Conservation (phyloP, 2,888 invertebrate genomes). For the Nymphalis urticae region DNA sequence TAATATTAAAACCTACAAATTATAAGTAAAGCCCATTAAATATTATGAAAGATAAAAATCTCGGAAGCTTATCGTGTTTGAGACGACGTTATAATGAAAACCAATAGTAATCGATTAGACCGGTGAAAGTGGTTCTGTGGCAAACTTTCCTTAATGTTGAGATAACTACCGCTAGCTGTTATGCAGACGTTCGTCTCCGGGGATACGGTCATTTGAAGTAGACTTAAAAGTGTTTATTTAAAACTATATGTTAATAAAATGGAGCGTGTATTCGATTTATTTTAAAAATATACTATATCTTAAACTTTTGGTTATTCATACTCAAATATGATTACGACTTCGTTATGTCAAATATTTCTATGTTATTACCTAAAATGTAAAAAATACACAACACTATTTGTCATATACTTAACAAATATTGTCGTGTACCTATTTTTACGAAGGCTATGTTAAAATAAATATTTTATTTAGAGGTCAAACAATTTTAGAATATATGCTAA, state of each 20-base stretch:
- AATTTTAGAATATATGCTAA: slow-evolving; percentile 30
- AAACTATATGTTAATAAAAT: not conserved
- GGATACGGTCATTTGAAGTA: slow-evolving; percentile 22
- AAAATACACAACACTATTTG: not conserved
- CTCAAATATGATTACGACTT: no score
- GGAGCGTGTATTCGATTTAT: not conserved
- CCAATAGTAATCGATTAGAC: slow-evolving; percentile 43
- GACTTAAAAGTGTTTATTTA: slow-evolving; percentile 1
- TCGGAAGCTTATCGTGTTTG: not conserved
- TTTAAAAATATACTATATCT: not conserved
- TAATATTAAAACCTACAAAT: no score
- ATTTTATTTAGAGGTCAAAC: slow-evolving; percentile 30
- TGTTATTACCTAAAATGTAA: not conserved
- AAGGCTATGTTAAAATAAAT: slow-evolving; percentile 27
- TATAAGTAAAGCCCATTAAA: no score
- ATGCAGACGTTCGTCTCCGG: slow-evolving; percentile 42
- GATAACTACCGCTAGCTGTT: slow-evolving; percentile 43
- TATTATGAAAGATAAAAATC: no score
- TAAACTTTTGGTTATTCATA: no score
- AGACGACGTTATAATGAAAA: slow-evolving; percentile 40
- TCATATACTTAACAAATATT: no score
- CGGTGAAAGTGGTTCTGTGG: slow-evolving; percentile 68
- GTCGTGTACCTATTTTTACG: not conserved
- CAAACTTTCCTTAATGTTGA: slow-evolving; percentile 63
- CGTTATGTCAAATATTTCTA: not conserved